phyloP scores from a whole-genome alignment of 2,797 vertebrate genomes.

The Sebastolobus alascanus region DNA sequence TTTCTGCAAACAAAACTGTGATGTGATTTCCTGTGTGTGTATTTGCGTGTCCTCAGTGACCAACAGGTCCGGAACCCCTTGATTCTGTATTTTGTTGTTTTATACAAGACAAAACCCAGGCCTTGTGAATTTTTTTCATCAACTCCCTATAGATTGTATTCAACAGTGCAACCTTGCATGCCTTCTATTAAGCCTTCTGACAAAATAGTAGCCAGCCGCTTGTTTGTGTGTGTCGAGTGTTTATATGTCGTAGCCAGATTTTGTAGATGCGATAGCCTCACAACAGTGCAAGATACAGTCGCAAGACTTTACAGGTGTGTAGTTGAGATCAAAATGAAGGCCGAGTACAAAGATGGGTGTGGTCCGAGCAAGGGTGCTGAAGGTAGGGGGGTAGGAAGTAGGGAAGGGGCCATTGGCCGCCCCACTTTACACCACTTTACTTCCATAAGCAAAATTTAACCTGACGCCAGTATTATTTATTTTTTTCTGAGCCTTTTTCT shows the following conservation, averaged over 20 bases:
- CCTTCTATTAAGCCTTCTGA: constrained; percentile 1
- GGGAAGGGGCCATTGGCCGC: neutral
- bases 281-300: neutral
- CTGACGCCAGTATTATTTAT: neutral
- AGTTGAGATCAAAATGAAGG: neutral
- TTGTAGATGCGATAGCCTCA: neutral
- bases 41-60: neutral
- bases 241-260: no score
- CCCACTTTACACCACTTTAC: neutral
- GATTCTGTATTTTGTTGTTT: neutral
- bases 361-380: neutral
- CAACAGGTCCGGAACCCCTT: neutral
- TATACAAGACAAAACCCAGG: neutral
- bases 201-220: neutral
- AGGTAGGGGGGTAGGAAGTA: neutral
- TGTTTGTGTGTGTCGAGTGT: no score
- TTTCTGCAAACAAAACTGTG: neutral
- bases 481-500: constrained; percentile 4
- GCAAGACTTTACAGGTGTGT: neutral
- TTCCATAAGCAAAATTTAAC: neutral
- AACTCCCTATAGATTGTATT: neutral
- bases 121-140: constrained; percentile 9
- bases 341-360: neutral
- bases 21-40: neutral
- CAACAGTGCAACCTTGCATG: neutral